Evolutionary conservation across 2,888 invertebrate genomes (phyloP).

Genomic region (Psylliodes chrysocephalus): DNA sequence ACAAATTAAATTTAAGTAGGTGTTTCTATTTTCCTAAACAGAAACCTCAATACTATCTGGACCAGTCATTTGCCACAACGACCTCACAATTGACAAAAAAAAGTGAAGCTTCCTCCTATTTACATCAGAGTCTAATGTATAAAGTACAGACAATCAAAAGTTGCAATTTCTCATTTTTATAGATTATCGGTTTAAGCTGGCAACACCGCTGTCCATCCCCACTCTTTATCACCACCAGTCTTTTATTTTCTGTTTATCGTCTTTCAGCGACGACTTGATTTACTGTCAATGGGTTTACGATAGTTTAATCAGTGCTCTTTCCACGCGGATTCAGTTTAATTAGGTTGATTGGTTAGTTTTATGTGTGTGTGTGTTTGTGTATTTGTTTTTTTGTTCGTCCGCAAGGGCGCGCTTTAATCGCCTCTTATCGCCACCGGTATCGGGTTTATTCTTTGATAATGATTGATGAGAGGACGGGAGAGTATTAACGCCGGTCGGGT

Average conservation of each 20-base stretch:
- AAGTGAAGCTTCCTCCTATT: too few relatives aligned
- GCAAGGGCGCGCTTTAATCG: background rate
- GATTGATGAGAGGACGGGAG: constrained; percentile 12
- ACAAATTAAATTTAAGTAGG: too few relatives aligned
- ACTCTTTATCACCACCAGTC: constrained; percentile 23
- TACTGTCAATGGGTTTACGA: constrained; percentile 55
- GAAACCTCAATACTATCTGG: too few relatives aligned
- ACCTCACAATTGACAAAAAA: too few relatives aligned
- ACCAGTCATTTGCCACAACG: too few relatives aligned
- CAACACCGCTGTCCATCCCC: constrained; percentile 22
- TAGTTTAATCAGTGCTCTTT: constrained; percentile 51
- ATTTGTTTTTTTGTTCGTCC: background rate
- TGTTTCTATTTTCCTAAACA: too few relatives aligned
- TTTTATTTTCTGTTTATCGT: constrained; percentile 53
- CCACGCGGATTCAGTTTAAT: constrained; percentile 36
- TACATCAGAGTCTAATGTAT: too few relatives aligned
- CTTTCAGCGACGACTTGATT: constrained; percentile 52
- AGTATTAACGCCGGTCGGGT: background rate
- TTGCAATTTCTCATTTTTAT: background rate
- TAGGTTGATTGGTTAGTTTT: constrained; percentile 31
- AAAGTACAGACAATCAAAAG: too few relatives aligned
- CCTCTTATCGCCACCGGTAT: constrained; percentile 9
- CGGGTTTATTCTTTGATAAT: constrained; percentile 22
- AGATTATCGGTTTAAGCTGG: background rate
- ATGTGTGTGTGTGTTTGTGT: constrained; percentile 18